A percentile compares a stretch with the other conserved stretches of the same genome.
phyloP scores from a whole-genome alignment of 2,888 invertebrate genomes.

The Coleophora flavipennella region DNA sequence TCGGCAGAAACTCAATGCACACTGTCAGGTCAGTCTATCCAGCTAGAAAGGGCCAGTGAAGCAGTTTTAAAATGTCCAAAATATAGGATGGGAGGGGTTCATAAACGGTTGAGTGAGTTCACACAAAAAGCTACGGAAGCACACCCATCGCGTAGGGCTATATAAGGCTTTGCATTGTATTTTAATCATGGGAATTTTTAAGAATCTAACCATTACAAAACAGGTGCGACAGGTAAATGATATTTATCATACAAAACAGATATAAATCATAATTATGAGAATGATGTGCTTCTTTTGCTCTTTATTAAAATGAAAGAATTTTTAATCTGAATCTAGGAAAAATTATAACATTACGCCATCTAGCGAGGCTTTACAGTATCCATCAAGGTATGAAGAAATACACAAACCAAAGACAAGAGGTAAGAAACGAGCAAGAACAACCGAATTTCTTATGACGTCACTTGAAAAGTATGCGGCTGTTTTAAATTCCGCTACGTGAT shows the following conservation, averaged over 20 bases:
- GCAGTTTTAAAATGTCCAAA: constrained; percentile 36
- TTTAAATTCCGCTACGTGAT: constrained; percentile 44
- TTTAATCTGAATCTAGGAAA: no score
- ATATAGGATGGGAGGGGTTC: constrained; percentile 51
- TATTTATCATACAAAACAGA: not conserved
- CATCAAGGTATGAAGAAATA: not conserved
- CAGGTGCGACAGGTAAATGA: constrained; percentile 5
- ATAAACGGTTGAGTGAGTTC: constrained; percentile 51
- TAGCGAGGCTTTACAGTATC: constrained; percentile 13
- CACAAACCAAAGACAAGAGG: constrained; percentile 17
- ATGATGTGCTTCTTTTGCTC: no score
- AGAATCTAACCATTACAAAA: constrained; percentile 17
- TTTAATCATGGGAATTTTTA: constrained; percentile 30
- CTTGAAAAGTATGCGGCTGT: constrained; percentile 58
- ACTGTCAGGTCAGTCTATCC: constrained; percentile 49
- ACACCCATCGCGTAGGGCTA: constrained; percentile 30
- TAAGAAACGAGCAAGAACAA: constrained; percentile 26
- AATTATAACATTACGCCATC: constrained; percentile 30
- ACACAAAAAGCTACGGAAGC: constrained; percentile 52
- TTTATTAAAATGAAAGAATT: no score
- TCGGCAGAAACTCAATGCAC: constrained; percentile 41
- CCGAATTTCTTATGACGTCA: constrained; percentile 59
- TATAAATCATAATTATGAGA: not conserved
- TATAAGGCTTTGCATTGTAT: constrained; percentile 23
- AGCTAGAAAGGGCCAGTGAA: constrained; percentile 32